Conservation (phyloP, 2,797 vertebrate genomes). For the Spinus pinus region DNA sequence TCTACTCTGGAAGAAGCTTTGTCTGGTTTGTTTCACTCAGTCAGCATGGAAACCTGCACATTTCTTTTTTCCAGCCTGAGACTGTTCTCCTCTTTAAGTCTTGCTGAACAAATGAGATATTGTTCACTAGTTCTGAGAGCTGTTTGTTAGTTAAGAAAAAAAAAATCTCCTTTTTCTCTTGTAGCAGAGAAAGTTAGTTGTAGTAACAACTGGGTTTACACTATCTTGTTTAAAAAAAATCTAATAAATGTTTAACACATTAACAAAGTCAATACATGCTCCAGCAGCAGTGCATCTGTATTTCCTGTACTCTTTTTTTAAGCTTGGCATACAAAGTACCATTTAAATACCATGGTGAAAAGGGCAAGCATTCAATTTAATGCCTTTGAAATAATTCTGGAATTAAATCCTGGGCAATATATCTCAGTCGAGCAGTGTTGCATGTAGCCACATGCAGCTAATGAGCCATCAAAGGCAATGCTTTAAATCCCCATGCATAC, state of each 20-base stretch:
- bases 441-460: slow-evolving; percentile 38
- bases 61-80: background rate
- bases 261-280: slow-evolving; percentile 12
- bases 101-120: background rate
- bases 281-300: slow-evolving; percentile 7
- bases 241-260: slow-evolving; percentile 38
- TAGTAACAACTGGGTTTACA: slow-evolving; percentile 6
- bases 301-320: slow-evolving; percentile 24
- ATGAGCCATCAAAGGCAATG: slow-evolving; percentile 30
- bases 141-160: background rate
- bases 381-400: slow-evolving; percentile 63
- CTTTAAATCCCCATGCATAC: slow-evolving; percentile 26
- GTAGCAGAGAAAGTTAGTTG: background rate
- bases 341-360: slow-evolving; percentile 55
- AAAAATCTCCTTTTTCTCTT: background rate
- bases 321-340: slow-evolving; percentile 27
- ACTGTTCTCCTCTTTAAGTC: background rate
- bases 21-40: background rate
- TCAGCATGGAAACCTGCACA: background rate
- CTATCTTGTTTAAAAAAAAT: background rate
- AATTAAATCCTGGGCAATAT: slow-evolving; percentile 46
- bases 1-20: background rate
- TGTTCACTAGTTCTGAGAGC: background rate
- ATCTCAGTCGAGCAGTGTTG: slow-evolving; percentile 27
- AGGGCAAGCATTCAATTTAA: slow-evolving; percentile 35